Evolutionary conservation across 2,797 vertebrate genomes (phyloP), one percentile per base, ranked within the genome.

Genomic region (Lagocephalus sceleratus): DNA sequence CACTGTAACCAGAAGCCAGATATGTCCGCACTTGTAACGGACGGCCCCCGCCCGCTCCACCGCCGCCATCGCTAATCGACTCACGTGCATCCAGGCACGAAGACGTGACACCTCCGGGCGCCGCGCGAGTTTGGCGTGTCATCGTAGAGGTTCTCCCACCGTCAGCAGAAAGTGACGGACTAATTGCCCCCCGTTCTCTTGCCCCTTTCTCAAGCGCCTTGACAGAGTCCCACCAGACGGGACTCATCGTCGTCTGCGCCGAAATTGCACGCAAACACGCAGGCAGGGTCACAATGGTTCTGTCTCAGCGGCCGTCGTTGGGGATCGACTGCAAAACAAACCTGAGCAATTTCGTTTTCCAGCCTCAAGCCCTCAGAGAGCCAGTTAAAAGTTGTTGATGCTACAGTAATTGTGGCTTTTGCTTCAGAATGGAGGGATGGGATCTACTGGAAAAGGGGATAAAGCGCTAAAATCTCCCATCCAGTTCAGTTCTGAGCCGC

Each of bases 11-110:
- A 75, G 70, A 73, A 77, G 66, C 67, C 51, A 16, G 74, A 85
- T 84, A 64, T 80, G 86, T 82, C 69, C 61, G 22, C 66, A 73
- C 86, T 57, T 76, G 83, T 77, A 79, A 67, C 40, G 9, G 29
- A 63, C 2, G 1, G 35, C 41, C 56, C 39, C 44, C 42, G 8
- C 48, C 7, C 6, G n/a, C 47, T 3, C 8, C 11, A 1, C 23
- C 15, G 0, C 53, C 51, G 8, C 32, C 55, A 35, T 20, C 35
- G 23, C 56, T 47, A 39, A 19, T 60, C 6, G 38, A 50, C 41
- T 44, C 51, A 51, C 55, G 57, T 46, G 57, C 17, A 62, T 53
- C 21, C 23, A 68, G 47, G 35, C 47, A 2, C 59, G 46, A 67
- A 59, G 11, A 29, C 60, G 5, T 12, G 7, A 43, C 32, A 58